Conservation (phyloP, 2,888 invertebrate genomes). For the Erpobdella octoculata region DNA sequence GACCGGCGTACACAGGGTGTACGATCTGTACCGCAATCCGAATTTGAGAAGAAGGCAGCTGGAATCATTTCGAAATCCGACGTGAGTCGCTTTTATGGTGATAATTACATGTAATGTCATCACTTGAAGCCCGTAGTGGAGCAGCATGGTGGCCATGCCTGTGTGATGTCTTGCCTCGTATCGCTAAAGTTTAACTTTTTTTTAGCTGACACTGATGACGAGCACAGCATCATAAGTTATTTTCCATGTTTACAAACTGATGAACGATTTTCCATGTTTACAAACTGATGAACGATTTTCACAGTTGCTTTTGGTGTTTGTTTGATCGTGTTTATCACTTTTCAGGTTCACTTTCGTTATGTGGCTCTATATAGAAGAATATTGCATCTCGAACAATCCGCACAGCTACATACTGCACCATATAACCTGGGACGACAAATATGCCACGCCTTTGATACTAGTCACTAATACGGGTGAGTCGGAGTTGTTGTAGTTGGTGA, state of each 20-base stretch:
- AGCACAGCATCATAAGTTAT: too few relatives aligned
- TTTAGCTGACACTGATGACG: too few relatives aligned
- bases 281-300: too few relatives aligned
- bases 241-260: too few relatives aligned
- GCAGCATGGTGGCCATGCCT: too few relatives aligned
- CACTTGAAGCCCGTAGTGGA: too few relatives aligned
- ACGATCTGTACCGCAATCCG: conserved; percentile 24
- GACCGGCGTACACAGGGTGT: conserved; percentile 27
- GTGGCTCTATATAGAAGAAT: conserved; percentile 46
- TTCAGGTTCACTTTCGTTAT: conserved; percentile 44
- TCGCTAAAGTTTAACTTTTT: too few relatives aligned
- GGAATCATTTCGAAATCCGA: not conserved
- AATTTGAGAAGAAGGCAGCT: not conserved
- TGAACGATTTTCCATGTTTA: too few relatives aligned
- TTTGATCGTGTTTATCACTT: too few relatives aligned
- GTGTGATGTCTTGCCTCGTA: too few relatives aligned
- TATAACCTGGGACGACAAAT: conserved; percentile 40
- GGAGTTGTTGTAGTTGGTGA: too few relatives aligned
- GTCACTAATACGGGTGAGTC: conserved; percentile 38
- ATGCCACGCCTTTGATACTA: conserved; percentile 40
- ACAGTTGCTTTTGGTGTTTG: too few relatives aligned
- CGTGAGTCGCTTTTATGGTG: not conserved
- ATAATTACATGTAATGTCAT: not conserved
- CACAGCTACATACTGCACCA: conserved; percentile 44
- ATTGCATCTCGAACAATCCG: conserved; percentile 37